Base-by-base conservation (phyloP, 2,797 vertebrate species). In the Cuculus canorus region DNA sequence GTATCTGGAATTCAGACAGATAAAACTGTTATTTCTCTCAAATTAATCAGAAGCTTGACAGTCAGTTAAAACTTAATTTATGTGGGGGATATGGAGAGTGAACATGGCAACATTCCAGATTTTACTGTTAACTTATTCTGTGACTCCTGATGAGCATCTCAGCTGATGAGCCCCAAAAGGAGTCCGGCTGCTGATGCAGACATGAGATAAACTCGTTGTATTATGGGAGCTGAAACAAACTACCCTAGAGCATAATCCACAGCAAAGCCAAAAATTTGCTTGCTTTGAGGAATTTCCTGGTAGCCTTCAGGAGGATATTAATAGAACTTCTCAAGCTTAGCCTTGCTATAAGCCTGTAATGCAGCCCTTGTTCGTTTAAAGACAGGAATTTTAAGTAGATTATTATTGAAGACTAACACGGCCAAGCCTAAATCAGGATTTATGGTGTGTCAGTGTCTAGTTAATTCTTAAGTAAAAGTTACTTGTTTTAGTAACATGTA, bases 311-410 rank as follows among this genome's bases (percentile, higher is more conserved):
- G 80, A 96, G 68, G 37, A 82, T 96, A 88, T 97, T 97, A 97
- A 96, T 95, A 95, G 96, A 95, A 93, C 76, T 84, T 93, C 86
- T 96, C 91, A 97, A 91, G 90, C 92, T 97, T 97, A 96, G 96
- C 96, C 90, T 96, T 28, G 24, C 95, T 96, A 82, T 64, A 95
- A 97, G 92, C 86, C 83, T 93, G 80, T 95, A 95, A 88, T 69
- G 70, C 1, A 1, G 45, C 41, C 37, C 54, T 96, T 97, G 88
- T 96, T 97, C 69, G 13, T 96, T 92, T 94, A 93, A 97, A 97
- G 85, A 97, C 92, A 95, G 88, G 92, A 96, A 91, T 97, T 97
- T 96, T 86, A 97, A 97, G 82, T 78, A 96, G 96, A 97, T 98
- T 96, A 96, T 54, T 73, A 78, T 39, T 73, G 82, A 94, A 84